Percentiles rank a stretch among this genome's conserved stretches.
phyloP scores from a whole-genome alignment of 2,113 vertebrate species.

The Thunnus thynnus region DNA sequence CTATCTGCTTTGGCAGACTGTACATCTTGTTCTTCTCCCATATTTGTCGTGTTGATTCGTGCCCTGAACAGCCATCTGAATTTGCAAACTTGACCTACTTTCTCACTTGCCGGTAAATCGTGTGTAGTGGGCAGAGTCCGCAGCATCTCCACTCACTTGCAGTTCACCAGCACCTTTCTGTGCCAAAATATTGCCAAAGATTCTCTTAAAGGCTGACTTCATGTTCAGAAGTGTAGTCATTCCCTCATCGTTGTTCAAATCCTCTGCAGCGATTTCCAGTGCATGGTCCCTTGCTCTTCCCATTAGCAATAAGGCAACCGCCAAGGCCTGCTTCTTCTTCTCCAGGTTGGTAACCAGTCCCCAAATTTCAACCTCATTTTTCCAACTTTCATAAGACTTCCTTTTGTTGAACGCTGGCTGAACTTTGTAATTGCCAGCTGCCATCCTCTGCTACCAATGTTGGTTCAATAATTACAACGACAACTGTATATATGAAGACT shows the following conservation, averaged over 20 bases:
- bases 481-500: no score
- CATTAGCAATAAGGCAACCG: neutral
- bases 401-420: neutral
- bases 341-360: neutral
- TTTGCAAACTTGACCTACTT: neutral
- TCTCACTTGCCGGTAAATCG: no score
- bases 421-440: neutral
- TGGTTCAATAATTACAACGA: neutral
- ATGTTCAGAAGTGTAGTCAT: neutral
- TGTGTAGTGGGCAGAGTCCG: no score
- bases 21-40: neutral
- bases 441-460: neutral
- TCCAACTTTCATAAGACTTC: neutral
- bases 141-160: no score
- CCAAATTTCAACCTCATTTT: neutral
- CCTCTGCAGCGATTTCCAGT: no score
- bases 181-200: no score
- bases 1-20: neutral
- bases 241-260: neutral
- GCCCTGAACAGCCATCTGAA: neutral
- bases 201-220: no score
- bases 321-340: conserved; percentile 4
- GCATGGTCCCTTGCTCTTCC: neutral
- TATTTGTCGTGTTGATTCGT: neutral
- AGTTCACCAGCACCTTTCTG: no score